Percentiles rank a stretch among this genome's conserved stretches.
Conservation (phyloP, 2,888 invertebrate genomes). For the Adelphocoris suturalis region DNA sequence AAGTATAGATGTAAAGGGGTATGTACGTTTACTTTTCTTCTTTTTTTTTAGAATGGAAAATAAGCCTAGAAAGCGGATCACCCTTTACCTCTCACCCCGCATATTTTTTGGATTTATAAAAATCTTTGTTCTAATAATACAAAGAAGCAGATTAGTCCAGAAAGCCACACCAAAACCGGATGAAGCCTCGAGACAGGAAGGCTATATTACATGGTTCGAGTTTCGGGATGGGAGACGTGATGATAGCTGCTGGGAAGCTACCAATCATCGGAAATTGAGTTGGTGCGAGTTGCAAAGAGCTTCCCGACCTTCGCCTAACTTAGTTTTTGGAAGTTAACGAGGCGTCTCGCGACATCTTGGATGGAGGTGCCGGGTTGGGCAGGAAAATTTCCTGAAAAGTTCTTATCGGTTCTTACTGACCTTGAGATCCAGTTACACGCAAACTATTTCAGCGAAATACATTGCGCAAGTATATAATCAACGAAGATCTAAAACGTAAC, state of each 20-base stretch:
- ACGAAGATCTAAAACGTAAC: no score
- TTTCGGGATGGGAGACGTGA: slow-evolving; percentile 11
- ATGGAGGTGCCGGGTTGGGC: not conserved
- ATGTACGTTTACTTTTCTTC: no score
- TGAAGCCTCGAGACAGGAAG: not conserved
- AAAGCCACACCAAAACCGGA: no score
- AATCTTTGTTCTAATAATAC: no score
- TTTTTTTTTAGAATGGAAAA: no score
- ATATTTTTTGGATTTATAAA: no score
- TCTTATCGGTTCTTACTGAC: not conserved
- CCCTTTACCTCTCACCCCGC: no score
- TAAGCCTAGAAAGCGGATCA: no score
- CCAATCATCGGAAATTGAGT: slow-evolving; percentile 62
- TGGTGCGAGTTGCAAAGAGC: slow-evolving; percentile 39
- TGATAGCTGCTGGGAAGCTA: slow-evolving; percentile 37
- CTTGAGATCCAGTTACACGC: not conserved
- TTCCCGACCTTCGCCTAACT: slow-evolving; percentile 32
- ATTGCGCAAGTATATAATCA: no score
- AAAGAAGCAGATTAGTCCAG: no score
- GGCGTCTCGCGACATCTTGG: not conserved
- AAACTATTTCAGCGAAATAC: no score
- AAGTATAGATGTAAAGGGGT: no score
- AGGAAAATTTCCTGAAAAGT: not conserved
- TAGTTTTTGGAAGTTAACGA: slow-evolving; percentile 47
- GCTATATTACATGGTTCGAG: not conserved